Evolutionary conservation across 1,140 invertebrate species (phyloP), one percentile per base, ranked within the genome.

Genomic region (Paraescarpia echinospica): DNA sequence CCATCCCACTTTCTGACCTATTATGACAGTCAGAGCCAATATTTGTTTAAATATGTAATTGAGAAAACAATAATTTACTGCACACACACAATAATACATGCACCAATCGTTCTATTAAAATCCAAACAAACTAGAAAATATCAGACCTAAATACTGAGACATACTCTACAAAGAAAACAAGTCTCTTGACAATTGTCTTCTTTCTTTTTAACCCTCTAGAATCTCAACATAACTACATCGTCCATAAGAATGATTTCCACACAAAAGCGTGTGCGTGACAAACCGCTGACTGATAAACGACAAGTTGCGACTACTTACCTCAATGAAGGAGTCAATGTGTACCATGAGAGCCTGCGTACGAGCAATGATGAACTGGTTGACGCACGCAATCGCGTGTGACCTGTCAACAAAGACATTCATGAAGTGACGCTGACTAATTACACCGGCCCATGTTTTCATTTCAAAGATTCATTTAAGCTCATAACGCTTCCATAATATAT

Each of bases 361-460:
- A 95, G 97, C 98, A 93, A 99, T 98, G 94, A 99, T 99, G 95
- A 99, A 99, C 95, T 99, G 98, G 97, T 99, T 99, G 4, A 99
- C 98, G 97, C 99, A 99, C 59, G 98, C 98, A 94, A 99, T 98
- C 33, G 99, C 99, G 97, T 99, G 98, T 77, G 98, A 99, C 95
- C 98, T 97, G 94, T 31, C 95, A 95, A 94, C 89, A 93, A 93
- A 92, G 31, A 94, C 14, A 5, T 27, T 77, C 18, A 77, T 77
- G 22, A 31, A 27, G n/a, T 34, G 5, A 34, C 31, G 2, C 33
- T 88, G n/a, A 93, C 92, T 89, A 93, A 89, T 35, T n/a, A 93
- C 6, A 51, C 34, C 89, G 89, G 92, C 35, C 35, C 90, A 89
- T 93, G 90, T 33, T 91, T 77, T 31, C 41, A 90, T 92, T 48